Evolutionary conservation across 2,797 vertebrate species (phyloP), one percentile per base, ranked within the genome.

Genomic region (Alca torda): DNA sequence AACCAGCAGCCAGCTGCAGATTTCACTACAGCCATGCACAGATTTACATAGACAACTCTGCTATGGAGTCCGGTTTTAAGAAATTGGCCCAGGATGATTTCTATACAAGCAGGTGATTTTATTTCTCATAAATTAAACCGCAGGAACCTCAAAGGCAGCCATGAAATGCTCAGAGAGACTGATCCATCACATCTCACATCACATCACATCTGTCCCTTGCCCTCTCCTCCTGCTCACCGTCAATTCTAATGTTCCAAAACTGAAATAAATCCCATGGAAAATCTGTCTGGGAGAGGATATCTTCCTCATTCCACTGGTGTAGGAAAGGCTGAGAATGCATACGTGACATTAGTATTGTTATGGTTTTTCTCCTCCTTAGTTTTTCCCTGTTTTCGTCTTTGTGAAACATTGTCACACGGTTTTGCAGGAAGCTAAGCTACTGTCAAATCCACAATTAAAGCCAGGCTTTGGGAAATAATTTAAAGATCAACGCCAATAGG

Each of bases 261-360:
- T 87, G 35, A 94, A 56, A 95, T 94, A 96, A 90, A 92, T 43
- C 65, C 65, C 77, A 72, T 5, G 8, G 33, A 90, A 90, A 84
- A 76, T 46, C 37, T 50, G 23, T 6, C 60, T 57, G 23, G 13
- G 25, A 84, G 16, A 63, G 8, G 17, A 3, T 13, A 68, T 6
- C 30, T 43, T 86, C 53, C n/a, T 78, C 28, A 46, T 57, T 48
- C 19, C 33, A 16, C 26, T 23, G 28, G 13, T 46, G 46, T 18
- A 72, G 19, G 56, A 48, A 84, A 93, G 41, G 31, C 35, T 82
- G 61, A 41, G n/a, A 84, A 81, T 14, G 15, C 16, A 68, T 39
- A 37, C 4, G 41, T 11, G 4, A 20, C 24, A 87, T 39, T 15
- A 70, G 20, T 11, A 77, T 4, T 37, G 33, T 12, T 72, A 28